Evolutionary conservation across 1,140 invertebrate genomes (phyloP).

Genomic region (Ridgeia piscesae): DNA sequence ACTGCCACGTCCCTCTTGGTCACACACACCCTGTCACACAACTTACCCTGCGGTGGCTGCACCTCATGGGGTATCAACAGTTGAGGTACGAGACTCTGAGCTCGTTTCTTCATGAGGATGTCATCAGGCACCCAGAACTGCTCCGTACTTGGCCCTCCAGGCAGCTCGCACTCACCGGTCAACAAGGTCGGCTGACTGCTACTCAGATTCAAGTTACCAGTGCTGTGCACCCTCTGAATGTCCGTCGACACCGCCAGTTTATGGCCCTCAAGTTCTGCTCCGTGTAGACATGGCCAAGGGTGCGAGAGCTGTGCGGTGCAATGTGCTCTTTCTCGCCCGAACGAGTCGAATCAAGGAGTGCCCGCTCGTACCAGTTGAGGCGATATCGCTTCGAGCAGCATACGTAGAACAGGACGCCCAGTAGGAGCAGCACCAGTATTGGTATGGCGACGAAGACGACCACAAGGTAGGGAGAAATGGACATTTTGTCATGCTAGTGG

Average conservation of each 20-base stretch:
- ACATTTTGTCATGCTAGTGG: background rate
- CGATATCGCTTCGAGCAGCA: conserved; percentile 39
- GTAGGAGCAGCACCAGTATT: conserved; percentile 29
- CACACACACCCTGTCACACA: background rate
- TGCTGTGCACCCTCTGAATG: background rate
- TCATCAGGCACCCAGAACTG: conserved; percentile 38
- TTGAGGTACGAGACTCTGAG: conserved; percentile 29
- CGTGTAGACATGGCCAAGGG: conserved; percentile 20
- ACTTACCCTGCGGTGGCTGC: background rate
- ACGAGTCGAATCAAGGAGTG: conserved; percentile 32
- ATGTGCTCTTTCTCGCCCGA: background rate
- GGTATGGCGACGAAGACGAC: conserved; percentile 36
- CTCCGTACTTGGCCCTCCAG: background rate
- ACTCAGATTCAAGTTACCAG: background rate
- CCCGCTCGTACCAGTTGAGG: conserved; percentile 44
- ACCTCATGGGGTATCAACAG: background rate
- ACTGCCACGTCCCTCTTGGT: background rate
- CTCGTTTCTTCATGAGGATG: conserved; percentile 31
- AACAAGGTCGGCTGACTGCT: conserved; percentile 17
- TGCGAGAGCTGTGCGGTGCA: conserved; percentile 35
- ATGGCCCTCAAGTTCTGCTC: background rate
- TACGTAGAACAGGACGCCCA: conserved; percentile 35
- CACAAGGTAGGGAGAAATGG: conserved; percentile 31
- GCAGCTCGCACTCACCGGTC: too few species aligned
- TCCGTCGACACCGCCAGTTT: background rate